Evolutionary conservation across 2,888 invertebrate species (phyloP).

Genomic region (Bhutanitis thaidina): DNA sequence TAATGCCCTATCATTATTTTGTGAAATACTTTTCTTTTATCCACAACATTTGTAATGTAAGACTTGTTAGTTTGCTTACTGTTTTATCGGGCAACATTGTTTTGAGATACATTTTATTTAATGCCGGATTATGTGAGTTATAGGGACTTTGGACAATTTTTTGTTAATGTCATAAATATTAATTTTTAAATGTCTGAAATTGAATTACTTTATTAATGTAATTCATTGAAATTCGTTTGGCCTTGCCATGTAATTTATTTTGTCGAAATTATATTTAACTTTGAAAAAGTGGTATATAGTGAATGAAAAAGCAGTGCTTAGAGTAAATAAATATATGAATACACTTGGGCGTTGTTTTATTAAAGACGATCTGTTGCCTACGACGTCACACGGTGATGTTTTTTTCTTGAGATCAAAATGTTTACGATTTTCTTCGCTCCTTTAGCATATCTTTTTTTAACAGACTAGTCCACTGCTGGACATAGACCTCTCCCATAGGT

Average conservation of each 20-base stretch:
- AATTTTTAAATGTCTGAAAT: not conserved
- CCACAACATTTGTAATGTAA: not conserved
- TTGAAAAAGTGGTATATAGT: constrained; percentile 60
- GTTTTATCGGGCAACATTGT: not conserved
- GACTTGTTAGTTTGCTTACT: not conserved
- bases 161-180: not conserved
- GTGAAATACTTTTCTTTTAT: too few species aligned
- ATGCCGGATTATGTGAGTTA: not conserved
- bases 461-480: too few species aligned
- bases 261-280: constrained; percentile 46
- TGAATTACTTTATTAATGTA: constrained; percentile 7
- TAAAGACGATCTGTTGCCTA: too few species aligned
- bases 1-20: too few species aligned
- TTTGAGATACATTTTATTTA: not conserved
- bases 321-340: constrained; percentile 58
- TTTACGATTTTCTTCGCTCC: too few species aligned
- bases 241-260: constrained; percentile 65
- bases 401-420: too few species aligned
- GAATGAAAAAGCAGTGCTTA: constrained; percentile 66
- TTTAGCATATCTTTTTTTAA: too few species aligned
- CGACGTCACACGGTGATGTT: too few species aligned
- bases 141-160: not conserved
- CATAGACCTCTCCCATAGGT: too few species aligned
- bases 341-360: constrained; percentile 22
- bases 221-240: constrained; percentile 42